A percentile compares a stretch with the other conserved stretches of the same genome.
These are phyloP conservation scores for Quadroppia sp. DNA, from an alignment of 2,888 invertebrate genomes.

Conservation along the genomic window DNA sequence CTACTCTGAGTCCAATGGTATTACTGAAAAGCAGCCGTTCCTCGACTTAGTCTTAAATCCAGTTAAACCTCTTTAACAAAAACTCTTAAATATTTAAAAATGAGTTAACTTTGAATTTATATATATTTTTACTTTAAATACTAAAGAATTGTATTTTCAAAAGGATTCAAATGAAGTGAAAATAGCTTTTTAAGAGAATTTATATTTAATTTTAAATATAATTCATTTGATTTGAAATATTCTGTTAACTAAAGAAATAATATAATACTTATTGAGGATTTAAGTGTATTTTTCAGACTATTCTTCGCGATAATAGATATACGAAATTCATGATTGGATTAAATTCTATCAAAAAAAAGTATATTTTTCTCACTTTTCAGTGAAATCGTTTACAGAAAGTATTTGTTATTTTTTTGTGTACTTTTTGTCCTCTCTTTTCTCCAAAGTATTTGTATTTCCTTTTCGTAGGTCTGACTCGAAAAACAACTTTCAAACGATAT, in stretches of 20 bases:
- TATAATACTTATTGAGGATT: no score
- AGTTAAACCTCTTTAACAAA: slow-evolving; percentile 25
- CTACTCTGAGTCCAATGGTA: background rate
- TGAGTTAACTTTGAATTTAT: background rate
- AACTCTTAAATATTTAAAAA: background rate
- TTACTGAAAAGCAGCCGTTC: background rate
- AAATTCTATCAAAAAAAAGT: background rate
- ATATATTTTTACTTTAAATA: background rate
- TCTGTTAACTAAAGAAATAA: no score
- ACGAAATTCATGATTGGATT: slow-evolving; percentile 1
- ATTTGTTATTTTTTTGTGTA: slow-evolving; percentile 11
- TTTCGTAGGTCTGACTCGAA: background rate
- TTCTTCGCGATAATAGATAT: background rate
- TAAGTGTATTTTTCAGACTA: background rate
- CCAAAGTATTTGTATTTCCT: slow-evolving; percentile 15
- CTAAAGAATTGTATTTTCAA: background rate
- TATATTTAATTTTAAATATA: no score
- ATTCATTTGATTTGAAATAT: no score
- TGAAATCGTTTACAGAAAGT: background rate
- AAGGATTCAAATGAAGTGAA: background rate
- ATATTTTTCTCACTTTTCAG: background rate
- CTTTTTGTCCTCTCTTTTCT: background rate
- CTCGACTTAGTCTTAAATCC: background rate
- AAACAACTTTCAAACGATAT: background rate
- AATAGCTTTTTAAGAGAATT: no score